Evolutionary conservation across 1,140 invertebrate species (phyloP), one percentile per base, ranked within the genome.

Genomic region (Wasmannia auropunctata): DNA sequence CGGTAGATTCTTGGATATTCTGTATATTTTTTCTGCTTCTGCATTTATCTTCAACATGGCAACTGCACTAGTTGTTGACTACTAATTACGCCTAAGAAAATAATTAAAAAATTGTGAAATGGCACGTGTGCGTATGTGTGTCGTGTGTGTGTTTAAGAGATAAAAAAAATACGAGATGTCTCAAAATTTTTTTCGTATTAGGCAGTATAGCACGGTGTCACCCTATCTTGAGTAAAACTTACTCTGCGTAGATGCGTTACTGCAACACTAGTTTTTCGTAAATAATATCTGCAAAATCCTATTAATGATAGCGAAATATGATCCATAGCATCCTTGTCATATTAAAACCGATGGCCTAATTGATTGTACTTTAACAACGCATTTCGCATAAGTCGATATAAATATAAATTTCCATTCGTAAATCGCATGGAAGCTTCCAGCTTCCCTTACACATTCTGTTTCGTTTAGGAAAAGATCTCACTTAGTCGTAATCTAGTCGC

Each of bases 401-500:
- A 37, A 37, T 37, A 19, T 19, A 80, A 54, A 80, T 69, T 80
- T 69, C 43, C 22, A 43, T 54, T 80, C 7, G 34, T 40, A 28
- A 80, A 28, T 54, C 22, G 11, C 6, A 37, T 34, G 2, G n/a
- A 63, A 63, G 14, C 19, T 51, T 79, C 49, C 31, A 40, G 7
- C 34, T 46, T 46, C 16, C 14, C 14, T 40, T 40, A 31, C 7
- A 56, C 43, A 69, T 67, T 54, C 31, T 67, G 22, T 75, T 22
- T 54, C 40, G 11, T 81, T 81, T 81, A 6, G 31, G 19, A 56
- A 81, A 70, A 72, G 67, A 83, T 83, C 79, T 83, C 25, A 58
- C 46, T 83, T 72, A 83, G 37, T 58, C 51, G 8, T 81, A 72
- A 81, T 70, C 65, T 72, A 81, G 37, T 81, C 51, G 76, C 22